Percentiles rank a stretch among this genome's conserved stretches.
Evolutionary conservation across 2,888 invertebrate genomes (phyloP).

Genomic region (Rhingia rostrata): DNA sequence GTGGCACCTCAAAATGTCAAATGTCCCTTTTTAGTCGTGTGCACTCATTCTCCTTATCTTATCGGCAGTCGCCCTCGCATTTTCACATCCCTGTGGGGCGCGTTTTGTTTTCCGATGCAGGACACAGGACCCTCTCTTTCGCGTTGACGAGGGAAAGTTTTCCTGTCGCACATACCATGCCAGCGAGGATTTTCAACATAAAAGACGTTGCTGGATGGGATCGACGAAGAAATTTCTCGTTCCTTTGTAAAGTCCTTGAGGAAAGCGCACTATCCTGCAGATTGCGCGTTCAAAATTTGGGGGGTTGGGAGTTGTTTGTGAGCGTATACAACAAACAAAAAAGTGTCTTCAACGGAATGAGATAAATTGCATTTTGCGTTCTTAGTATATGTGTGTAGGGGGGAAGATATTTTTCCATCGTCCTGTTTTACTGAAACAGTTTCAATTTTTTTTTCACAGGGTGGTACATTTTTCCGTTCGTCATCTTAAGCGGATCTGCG

Average conservation of each 20-base stretch:
- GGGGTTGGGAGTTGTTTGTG: conserved; percentile 40
- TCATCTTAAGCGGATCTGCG: conserved; percentile 72
- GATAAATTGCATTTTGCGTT: conserved; percentile 72
- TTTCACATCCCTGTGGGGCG: conserved; percentile 27
- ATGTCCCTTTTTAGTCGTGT: conserved; percentile 42
- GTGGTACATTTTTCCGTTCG: conserved; percentile 50
- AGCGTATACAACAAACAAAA: conserved; percentile 12
- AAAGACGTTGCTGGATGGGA: conserved; percentile 36
- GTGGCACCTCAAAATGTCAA: conserved; percentile 71
- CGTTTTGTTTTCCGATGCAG: conserved; percentile 40
- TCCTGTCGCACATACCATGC: conserved; percentile 34
- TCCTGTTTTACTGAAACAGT: conserved; percentile 57
- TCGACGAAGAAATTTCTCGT: conserved; percentile 22
- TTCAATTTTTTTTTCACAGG: conserved; percentile 24
- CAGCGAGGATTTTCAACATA: conserved; percentile 44
- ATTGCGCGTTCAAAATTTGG: conserved; percentile 57
- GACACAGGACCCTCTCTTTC: not conserved
- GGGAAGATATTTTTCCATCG: conserved; percentile 44
- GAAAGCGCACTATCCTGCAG: conserved; percentile 62
- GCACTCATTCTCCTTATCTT: not conserved
- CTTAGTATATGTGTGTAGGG: conserved; percentile 26
- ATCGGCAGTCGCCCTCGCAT: conserved; percentile 7
- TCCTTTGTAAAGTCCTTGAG: conserved; percentile 63
- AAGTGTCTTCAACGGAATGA: conserved; percentile 45
- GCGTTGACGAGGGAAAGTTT: conserved; percentile 57